These are phyloP conservation scores for Siderastrea siderea DNA, from an alignment of 92 coral and sea anemone genomes.

Conservation along the genomic window DNA sequence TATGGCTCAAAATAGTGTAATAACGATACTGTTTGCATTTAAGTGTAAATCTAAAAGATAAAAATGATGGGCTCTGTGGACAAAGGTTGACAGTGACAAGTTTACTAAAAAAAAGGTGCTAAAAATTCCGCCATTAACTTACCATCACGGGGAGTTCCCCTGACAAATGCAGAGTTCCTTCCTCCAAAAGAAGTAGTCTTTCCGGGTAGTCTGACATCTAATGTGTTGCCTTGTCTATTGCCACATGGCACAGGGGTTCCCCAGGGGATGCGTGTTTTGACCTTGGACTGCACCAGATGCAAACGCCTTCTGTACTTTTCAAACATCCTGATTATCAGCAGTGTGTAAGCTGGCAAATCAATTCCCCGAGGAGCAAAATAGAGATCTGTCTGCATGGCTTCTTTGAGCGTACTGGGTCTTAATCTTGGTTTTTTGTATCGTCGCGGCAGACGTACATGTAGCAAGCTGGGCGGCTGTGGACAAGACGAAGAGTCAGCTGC, in stretches of 20 bases:
- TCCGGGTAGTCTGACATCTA: slow-evolving; percentile 11
- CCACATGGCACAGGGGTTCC: slow-evolving; percentile 40
- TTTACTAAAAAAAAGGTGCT: background rate
- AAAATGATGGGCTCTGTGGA: too few relatives aligned
- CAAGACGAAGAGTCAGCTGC: background rate
- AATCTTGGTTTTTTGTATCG: slow-evolving; percentile 27
- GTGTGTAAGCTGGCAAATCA: slow-evolving; percentile 10
- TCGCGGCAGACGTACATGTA: slow-evolving; percentile 19
- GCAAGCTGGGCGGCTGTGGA: slow-evolving; percentile 23
- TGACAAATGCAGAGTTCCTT: background rate
- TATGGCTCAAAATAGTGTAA: too few relatives aligned
- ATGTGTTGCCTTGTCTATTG: slow-evolving; percentile 12
- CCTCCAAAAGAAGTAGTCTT: background rate
- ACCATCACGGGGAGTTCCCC: slow-evolving; percentile 21
- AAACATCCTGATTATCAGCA: slow-evolving; percentile 39
- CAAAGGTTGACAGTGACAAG: too few relatives aligned
- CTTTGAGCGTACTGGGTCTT: slow-evolving; percentile 33
- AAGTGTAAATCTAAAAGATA: too few relatives aligned
- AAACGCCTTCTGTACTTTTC: slow-evolving; percentile 33
- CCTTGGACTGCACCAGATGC: slow-evolving; percentile 26
- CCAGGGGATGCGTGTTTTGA: slow-evolving; percentile 30
- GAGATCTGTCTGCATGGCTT: slow-evolving; percentile 35
- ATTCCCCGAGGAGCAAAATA: slow-evolving; percentile 52
- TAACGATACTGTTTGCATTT: too few relatives aligned
- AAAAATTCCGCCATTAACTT: background rate